phyloP scores from a whole-genome alignment of 2,113 vertebrate species.

The Erpornis zantholeuca region DNA sequence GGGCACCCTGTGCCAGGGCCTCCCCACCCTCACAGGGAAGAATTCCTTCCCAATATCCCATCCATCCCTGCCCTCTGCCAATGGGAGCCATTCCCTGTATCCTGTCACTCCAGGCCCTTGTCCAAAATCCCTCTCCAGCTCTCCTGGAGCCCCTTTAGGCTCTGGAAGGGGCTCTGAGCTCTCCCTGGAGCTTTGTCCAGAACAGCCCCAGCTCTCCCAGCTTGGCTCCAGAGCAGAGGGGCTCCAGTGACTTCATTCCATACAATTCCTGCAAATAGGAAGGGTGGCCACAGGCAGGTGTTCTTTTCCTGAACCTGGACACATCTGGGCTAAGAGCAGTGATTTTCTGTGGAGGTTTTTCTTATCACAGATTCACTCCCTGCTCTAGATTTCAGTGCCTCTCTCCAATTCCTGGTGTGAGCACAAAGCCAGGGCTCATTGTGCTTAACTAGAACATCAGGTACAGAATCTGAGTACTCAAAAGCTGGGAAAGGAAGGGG shows the following conservation, averaged over 20 bases:
- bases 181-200: neutral
- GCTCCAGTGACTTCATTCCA: accelerated
- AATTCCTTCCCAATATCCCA: neutral
- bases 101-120: neutral
- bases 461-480: neutral
- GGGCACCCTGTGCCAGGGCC: neutral
- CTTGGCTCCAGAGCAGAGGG: neutral
- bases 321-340: neutral
- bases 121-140: neutral
- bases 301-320: neutral
- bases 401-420: neutral
- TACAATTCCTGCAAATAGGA: accelerated
- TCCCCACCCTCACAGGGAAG: accelerated
- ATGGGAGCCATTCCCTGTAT: accelerated
- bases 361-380: neutral
- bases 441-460: neutral
- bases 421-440: neutral
- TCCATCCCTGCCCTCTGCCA: accelerated
- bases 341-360: neutral
- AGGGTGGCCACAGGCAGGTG: neutral
- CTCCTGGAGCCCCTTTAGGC: neutral
- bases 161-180: neutral
- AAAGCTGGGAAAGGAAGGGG: neutral
- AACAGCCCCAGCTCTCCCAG: neutral
- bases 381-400: neutral